Base-by-base conservation (phyloP, 2,888 invertebrate species). In the Drosophila testacea region DNA sequence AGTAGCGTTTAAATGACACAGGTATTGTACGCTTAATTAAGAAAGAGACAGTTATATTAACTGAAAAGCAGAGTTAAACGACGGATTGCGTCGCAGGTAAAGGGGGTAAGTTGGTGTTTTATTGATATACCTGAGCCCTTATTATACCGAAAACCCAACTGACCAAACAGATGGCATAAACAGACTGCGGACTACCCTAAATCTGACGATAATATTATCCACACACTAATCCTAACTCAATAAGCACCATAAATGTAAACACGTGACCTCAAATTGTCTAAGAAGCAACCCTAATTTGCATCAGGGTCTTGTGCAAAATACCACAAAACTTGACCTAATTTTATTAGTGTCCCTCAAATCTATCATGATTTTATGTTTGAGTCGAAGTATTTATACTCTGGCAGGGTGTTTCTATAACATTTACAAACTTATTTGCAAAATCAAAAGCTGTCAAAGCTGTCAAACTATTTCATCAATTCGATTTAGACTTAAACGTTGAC, bases 171-270 rank as follows among this genome's bases (percentile, higher is more conserved):
- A 72, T 80, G 72, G 56, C 52, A 38, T 47, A 30, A 28, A 22
- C 50, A 11, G 32, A 32, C 7, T 10, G 38, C 27, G 56, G 44
- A 44, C 38, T 30, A 41, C 30, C 72, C 22, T 32, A 13, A 44
- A 28, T 30, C 64, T 27, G 38, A 1, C 9, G 4, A 36, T 36
- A 30, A 11, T 34, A 42, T 47, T 56, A 38, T 30, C 36, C 9
- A 4, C 13, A 11, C 22, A 32, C 59, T 65, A 59, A 62, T 61
- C 71, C 60, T n/a, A 47, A 27, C 50, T 52, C 61, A 70, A 67
- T 61, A 67, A 64, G 66, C 38, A 61, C 36, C 60, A 74, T 79
- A 78, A 76, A 68, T 42, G 22, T 32, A 6, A 48, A 52, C 11
- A 57, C 10, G 4, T 36, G 38, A 30, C 4, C 4, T 48, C 57